Evolutionary conservation across 64 coral and sea anemone species (phyloP).

Genomic region (Montipora foliosa): DNA sequence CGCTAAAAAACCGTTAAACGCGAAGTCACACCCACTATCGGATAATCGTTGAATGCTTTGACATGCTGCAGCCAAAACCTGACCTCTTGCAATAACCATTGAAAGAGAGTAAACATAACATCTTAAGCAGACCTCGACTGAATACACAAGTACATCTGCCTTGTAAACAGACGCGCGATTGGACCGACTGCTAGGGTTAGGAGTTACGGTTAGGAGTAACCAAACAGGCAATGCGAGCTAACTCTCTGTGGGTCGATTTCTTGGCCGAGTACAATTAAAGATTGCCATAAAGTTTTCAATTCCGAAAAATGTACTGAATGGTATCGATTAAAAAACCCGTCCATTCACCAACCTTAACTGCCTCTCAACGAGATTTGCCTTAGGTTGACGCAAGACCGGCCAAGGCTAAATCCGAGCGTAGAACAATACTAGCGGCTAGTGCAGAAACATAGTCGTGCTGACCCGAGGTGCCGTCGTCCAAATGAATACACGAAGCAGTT

Average conservation of each 20-base stretch:
- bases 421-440: constrained; percentile 24
- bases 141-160: not conserved
- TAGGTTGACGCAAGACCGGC: not conserved
- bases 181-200: not conserved
- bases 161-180: constrained; percentile 14
- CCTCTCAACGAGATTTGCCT: constrained; percentile 27
- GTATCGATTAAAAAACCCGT: constrained; percentile 5
- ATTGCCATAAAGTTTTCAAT: not conserved
- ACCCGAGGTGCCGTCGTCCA: constrained; percentile 6
- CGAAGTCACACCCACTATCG: not conserved
- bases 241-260: not conserved
- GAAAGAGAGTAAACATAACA: not conserved
- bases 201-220: not conserved
- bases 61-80: constrained; percentile 45
- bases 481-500: not conserved
- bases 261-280: not conserved
- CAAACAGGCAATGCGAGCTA: not conserved
- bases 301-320: not conserved
- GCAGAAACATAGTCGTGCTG: constrained; percentile 42
- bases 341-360: not conserved
- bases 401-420: constrained; percentile 14
- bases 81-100: constrained; percentile 29
- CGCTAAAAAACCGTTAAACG: constrained; percentile 22
- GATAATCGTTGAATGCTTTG: constrained; percentile 18
- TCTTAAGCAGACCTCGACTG: too few relatives aligned